phyloP scores from a whole-genome alignment of 2,113 vertebrate genomes.

The Chloroceryle aenea region DNA sequence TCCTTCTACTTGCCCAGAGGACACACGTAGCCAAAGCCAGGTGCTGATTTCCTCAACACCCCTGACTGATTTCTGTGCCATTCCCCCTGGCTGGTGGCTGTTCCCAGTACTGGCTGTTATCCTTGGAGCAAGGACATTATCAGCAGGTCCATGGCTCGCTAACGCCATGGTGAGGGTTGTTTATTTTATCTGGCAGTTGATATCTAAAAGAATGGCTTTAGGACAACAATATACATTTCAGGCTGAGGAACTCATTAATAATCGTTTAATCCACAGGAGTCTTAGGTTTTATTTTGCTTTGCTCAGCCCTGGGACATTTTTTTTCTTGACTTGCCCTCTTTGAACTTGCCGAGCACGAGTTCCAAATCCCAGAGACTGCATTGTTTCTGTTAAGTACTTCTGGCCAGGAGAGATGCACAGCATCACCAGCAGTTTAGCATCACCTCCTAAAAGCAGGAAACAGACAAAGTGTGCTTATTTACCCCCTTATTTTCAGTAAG shows the following conservation, averaged over 20 bases:
- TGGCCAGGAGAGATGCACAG: constrained; percentile 84
- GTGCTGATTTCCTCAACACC: neutral
- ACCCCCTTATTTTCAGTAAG: neutral
- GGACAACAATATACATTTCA: neutral
- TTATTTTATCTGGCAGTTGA: constrained; percentile 48
- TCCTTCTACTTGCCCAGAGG: neutral
- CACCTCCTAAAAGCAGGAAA: constrained; percentile 78
- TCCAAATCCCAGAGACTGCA: constrained; percentile 85
- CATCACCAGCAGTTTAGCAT: constrained; percentile 85
- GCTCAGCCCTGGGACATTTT: neutral
- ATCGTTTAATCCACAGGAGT: neutral
- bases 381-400: constrained; percentile 80
- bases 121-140: neutral
- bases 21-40: neutral
- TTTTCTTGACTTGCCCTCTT: constrained; percentile 71
- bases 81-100: neutral
- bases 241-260: constrained; percentile 18
- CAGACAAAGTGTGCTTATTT: neutral
- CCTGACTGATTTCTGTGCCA: neutral
- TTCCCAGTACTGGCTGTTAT: neutral
- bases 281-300: constrained; percentile 55
- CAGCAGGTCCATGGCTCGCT: neutral
- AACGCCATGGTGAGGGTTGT: neutral
- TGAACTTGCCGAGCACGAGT: constrained; percentile 80
- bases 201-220: neutral